Evolutionary conservation across 2,888 invertebrate species (phyloP).

Genomic region (Cynaeus angustus): DNA sequence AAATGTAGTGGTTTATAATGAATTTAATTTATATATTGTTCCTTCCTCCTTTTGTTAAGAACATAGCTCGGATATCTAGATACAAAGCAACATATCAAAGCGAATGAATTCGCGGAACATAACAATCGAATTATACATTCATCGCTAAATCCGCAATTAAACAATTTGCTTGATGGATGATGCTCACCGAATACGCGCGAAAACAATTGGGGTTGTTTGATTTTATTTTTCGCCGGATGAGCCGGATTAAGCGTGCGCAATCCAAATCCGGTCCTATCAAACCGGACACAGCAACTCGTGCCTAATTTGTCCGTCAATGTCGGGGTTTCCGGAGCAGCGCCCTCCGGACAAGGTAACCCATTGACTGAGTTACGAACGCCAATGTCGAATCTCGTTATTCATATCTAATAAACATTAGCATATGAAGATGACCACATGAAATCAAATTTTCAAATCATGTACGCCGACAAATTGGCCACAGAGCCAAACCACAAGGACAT

Average conservation of each 20-base stretch:
- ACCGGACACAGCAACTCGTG: slow-evolving; percentile 52
- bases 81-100: not conserved
- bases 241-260: slow-evolving; percentile 50
- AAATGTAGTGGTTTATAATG: too few relatives aligned
- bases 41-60: too few relatives aligned
- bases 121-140: slow-evolving; percentile 34
- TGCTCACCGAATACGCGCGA: slow-evolving; percentile 26
- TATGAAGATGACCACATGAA: slow-evolving; percentile 23
- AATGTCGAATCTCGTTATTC: slow-evolving; percentile 28
- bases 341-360: slow-evolving; percentile 58
- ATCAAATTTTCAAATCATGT: slow-evolving; percentile 32
- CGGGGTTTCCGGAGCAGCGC: slow-evolving; percentile 58
- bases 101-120: slow-evolving; percentile 19
- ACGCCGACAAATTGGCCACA: slow-evolving; percentile 20
- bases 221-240: slow-evolving; percentile 45
- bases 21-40: too few relatives aligned
- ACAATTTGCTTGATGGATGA: slow-evolving; percentile 37
- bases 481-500: slow-evolving; percentile 32
- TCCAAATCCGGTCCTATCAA: slow-evolving; percentile 49
- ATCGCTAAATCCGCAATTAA: slow-evolving; percentile 40
- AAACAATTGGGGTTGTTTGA: slow-evolving; percentile 40
- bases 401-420: slow-evolving; percentile 30
- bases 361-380: slow-evolving; percentile 53
- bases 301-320: slow-evolving; percentile 58
- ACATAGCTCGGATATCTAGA: too few relatives aligned